Evolutionary conservation across 2,113 vertebrate species (phyloP).

Genomic region (Nanorana parkeri): DNA sequence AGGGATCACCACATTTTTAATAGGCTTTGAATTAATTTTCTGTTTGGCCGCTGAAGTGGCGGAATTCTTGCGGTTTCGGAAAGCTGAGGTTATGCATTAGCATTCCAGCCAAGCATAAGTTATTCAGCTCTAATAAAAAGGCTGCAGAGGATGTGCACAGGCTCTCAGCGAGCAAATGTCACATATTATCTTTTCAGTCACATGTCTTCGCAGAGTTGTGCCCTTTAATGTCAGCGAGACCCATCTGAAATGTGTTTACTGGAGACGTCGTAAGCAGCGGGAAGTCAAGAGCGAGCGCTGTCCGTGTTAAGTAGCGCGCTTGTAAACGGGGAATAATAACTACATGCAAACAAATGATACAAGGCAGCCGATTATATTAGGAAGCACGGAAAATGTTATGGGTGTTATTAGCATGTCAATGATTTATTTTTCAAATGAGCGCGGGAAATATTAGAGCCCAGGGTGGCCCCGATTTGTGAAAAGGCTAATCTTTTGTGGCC

Average conservation of each 20-base stretch:
- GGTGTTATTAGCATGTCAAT: too few species aligned
- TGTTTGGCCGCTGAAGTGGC: not conserved
- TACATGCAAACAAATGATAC: not conserved
- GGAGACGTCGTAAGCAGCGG: not conserved
- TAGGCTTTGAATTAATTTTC: not conserved
- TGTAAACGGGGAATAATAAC: not conserved
- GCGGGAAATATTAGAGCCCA: too few species aligned
- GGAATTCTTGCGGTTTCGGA: not conserved
- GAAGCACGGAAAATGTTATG: not conserved
- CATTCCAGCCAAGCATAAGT: constrained; percentile 9
- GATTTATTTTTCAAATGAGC: too few species aligned
- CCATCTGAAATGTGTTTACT: constrained; percentile 4
- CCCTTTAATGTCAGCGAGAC: constrained; percentile 29
- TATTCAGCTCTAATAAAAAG: not conserved
- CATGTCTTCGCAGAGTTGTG: not conserved
- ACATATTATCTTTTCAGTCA: constrained; percentile 16
- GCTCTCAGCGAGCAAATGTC: constrained; percentile 15
- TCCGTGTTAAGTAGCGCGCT: not conserved
- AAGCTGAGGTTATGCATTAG: not conserved
- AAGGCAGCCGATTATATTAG: constrained; percentile 2
- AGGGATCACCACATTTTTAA: not conserved
- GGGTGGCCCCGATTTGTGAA: too few species aligned
- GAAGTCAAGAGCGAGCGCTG: not conserved
- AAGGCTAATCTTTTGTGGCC: too few species aligned
- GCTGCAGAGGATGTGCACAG: not conserved